Evolutionary conservation across 1,140 invertebrate species (phyloP).

Genomic region (Oscheius sp.): DNA sequence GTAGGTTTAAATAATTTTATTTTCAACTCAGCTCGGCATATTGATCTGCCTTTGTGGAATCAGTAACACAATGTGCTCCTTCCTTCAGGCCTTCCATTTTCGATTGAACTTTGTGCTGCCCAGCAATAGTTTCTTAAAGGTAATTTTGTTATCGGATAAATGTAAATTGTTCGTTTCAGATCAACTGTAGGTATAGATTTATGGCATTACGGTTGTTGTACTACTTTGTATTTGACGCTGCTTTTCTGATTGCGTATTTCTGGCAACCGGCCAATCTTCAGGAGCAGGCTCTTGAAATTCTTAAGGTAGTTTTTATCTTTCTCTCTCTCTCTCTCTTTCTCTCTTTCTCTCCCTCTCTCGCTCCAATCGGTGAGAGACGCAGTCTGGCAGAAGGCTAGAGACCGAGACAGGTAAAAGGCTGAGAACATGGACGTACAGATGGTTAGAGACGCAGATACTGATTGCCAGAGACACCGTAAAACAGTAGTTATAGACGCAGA

Average conservation of each 20-base stretch:
- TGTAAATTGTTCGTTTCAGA: background rate
- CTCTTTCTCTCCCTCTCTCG: background rate
- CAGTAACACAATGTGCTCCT: background rate
- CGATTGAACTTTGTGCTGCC: background rate
- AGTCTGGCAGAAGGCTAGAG: background rate
- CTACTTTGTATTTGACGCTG: background rate
- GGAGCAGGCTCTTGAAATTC: background rate
- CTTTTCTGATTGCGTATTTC: background rate
- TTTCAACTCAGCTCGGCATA: background rate
- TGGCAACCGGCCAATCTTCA: background rate
- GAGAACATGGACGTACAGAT: background rate
- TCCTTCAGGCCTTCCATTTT: background rate
- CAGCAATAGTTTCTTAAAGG: background rate
- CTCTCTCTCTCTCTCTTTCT: background rate
- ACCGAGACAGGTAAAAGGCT: background rate
- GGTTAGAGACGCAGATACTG: too few relatives aligned
- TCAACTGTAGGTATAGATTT: background rate
- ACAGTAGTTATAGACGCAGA: too few relatives aligned
- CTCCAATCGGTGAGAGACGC: background rate
- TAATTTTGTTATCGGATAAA: background rate
- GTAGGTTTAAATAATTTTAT: background rate
- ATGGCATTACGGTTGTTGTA: background rate
- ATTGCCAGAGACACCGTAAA: too few relatives aligned
- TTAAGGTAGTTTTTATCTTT: background rate
- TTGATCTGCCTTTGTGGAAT: background rate